Evolutionary conservation across 2,797 vertebrate genomes (phyloP), one percentile per base, ranked within the genome.

Genomic region (Eupleurogrammus muticus): DNA sequence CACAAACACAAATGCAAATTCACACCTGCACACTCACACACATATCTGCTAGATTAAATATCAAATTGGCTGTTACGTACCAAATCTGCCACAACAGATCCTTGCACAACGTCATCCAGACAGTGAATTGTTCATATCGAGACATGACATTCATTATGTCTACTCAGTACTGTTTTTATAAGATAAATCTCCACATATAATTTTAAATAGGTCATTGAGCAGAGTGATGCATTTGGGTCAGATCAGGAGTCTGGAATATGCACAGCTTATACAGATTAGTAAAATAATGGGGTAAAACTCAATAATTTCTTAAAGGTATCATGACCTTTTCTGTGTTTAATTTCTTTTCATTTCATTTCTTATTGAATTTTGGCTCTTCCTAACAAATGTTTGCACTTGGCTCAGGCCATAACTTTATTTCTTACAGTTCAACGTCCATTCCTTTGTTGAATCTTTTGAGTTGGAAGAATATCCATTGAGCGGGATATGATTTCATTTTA

Each of bases 131-230:
- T 60, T 62, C 34, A 56, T 5, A 49, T 24, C 0, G 2, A 50
- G 34, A 59, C 73, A 68, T 5, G 4, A 34, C 40, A 64, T 54
- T 44, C 28, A 51, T 1, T n/a, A 5, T 42, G 53, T 46, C n/a
- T 20, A 46, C 9, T 19, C 55, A 9, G 7, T 68, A 44, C 23
- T 73, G 3, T 73, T 66, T 34, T 48, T 58, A 32, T 32, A 54
- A 53, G 11, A 54, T 42, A 49, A 64, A 55, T 59, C 53, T 76
- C 44, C 3, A 60, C 42, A 53, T 70, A 35, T 24, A 55, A 59
- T 52, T 36, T n/a, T 28, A 80, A 83, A 59, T 62, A 74, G 77
- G 81, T 83, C 66, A 82, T 40, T 57, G 66, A 80, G 50, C 75
- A 80, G 62, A 80, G 44, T 36, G 61, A 73, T 61, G 75, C 20